phyloP scores from a whole-genome alignment of 2,888 invertebrate genomes.

The Drosophila multiciliata region DNA sequence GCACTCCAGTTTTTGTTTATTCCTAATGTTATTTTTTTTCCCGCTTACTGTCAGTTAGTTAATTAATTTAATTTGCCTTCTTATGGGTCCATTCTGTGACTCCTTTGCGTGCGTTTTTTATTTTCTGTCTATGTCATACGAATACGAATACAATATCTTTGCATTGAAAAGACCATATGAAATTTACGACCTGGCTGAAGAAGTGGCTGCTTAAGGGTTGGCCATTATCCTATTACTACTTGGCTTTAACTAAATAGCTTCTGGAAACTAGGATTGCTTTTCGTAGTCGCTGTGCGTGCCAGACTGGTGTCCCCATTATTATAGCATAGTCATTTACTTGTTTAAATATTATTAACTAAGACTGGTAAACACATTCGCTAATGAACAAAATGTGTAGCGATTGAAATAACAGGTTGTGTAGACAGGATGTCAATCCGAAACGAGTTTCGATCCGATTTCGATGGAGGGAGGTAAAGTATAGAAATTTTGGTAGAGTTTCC shows the following conservation, averaged over 20 bases:
- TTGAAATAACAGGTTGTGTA: neutral
- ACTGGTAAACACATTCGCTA: neutral
- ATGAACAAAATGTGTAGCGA: neutral
- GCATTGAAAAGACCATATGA: constrained; percentile 17
- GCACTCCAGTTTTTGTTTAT: constrained; percentile 24
- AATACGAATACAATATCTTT: constrained; percentile 3
- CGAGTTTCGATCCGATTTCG: neutral
- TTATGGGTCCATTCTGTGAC: constrained; percentile 57
- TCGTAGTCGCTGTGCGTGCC: constrained; percentile 20
- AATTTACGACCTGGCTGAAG: constrained; percentile 16
- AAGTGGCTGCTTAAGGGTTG: constrained; percentile 31
- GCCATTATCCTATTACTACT: constrained; percentile 8
- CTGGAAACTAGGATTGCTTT: constrained; percentile 6
- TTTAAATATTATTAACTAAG: neutral
- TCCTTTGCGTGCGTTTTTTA: constrained; percentile 15
- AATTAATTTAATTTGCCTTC: constrained; percentile 58
- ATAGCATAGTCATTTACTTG: neutral
- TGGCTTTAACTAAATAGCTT: neutral
- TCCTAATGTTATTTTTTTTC: constrained; percentile 4
- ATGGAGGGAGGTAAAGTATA: neutral
- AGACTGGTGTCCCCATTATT: neutral
- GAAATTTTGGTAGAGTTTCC: neutral
- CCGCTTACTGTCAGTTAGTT: constrained; percentile 29
- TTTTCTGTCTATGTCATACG: constrained; percentile 3
- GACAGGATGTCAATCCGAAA: neutral